phyloP scores from a whole-genome alignment of 2,888 invertebrate genomes.

The Lamellibrachia columna region DNA sequence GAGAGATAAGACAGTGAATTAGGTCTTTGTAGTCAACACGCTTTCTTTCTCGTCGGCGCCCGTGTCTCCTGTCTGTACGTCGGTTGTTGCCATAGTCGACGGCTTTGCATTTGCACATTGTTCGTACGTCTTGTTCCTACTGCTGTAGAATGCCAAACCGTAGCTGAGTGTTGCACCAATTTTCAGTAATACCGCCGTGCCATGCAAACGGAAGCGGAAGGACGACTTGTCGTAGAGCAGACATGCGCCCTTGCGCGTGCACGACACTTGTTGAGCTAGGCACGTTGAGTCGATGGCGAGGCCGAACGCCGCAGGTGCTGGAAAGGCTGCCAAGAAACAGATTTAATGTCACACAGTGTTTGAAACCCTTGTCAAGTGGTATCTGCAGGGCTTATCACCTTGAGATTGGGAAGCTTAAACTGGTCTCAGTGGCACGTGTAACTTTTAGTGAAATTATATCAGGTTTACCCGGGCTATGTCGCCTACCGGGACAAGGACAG shows the following conservation, averaged over 20 bases:
- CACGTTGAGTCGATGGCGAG: constrained; percentile 34
- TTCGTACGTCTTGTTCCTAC: background rate
- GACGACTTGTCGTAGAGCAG: constrained; percentile 30
- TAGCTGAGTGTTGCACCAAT: constrained; percentile 7
- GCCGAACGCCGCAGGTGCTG: constrained; percentile 35
- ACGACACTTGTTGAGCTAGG: constrained; percentile 28
- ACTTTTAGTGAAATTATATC: background rate
- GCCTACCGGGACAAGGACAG: background rate
- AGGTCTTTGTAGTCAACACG: background rate
- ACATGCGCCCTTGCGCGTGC: constrained; percentile 35
- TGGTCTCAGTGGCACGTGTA: background rate
- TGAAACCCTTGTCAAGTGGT: background rate
- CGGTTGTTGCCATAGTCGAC: background rate
- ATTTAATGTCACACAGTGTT: background rate
- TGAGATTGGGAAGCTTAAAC: background rate
- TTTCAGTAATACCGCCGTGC: constrained; percentile 27
- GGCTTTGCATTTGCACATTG: background rate
- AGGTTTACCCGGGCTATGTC: background rate
- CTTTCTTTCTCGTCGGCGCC: background rate
- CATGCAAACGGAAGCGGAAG: constrained; percentile 35
- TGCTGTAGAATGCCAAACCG: background rate
- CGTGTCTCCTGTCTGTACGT: background rate
- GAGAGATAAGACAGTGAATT: background rate
- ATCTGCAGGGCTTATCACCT: background rate
- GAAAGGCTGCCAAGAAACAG: constrained; percentile 30